Base-by-base conservation (phyloP, 2,113 vertebrate genomes). In the Uropsilus gracilis region DNA sequence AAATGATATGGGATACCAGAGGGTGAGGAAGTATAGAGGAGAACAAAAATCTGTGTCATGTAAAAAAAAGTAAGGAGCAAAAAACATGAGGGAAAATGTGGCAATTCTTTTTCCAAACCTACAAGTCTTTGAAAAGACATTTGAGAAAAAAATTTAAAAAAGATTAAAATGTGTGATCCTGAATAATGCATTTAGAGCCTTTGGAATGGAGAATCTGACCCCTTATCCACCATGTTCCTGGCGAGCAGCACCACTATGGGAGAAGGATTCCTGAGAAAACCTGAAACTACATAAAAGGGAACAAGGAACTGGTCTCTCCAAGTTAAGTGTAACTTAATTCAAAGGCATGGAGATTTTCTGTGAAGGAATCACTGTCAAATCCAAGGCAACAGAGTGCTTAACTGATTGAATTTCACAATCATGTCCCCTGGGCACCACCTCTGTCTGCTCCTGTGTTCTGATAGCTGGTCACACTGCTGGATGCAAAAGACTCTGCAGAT, bases 251-350 rank as follows among this genome's bases (percentile, higher is more conserved):
- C 1, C 0, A 68, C 34, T 32, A 1, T 0, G 32, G 57, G 81
- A 6, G 20, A 37, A 8, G 46, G 28, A 88, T 75, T 78, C 88
- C 76, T 34, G 85, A 91, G 95, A 61, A 95, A 89, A 94, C 39
- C 69, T 75, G 89, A 97, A 82, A 78, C 72, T 3, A 90, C 91
- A 73, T 96, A 2, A 97, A 95, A 95, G 95, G 44, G 44, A 71
- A 34, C 32, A 9, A 61, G 90, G 64, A 72, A 55, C 66, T 0
- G 20, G 46, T n/a, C 61, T 44, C 78, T 72, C 71, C 37, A 34
- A 3, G 37, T 37, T 80, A 22, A 61, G 64, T 80, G 93, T 95
- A 95, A 97, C 85, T 85, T 84, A 95, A 97, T 68, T 91, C 96
- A 90, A 85, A 89, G 90, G 59, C 68, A 63, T 37, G 61, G 86